phyloP scores from a whole-genome alignment of 2,113 vertebrate species.

The Pluvialis apricaria region DNA sequence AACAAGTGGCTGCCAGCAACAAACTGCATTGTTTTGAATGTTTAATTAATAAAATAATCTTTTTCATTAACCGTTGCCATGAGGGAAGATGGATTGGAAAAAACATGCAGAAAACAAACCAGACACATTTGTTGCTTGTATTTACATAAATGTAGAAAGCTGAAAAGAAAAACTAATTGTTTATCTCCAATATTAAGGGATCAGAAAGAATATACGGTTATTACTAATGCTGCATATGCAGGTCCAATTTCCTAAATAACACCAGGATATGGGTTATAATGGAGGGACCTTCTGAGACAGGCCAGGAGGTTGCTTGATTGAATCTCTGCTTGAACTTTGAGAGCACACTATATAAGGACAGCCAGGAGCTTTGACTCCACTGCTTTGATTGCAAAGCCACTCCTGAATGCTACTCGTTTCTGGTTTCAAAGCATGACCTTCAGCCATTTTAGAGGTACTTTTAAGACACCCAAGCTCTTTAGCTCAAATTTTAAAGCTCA shows the following conservation, averaged over 20 bases:
- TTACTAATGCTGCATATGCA: not conserved
- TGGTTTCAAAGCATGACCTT: not conserved
- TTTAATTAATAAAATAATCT: conserved; percentile 37
- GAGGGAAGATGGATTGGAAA: not conserved
- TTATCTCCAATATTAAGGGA: not conserved
- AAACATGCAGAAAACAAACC: not conserved
- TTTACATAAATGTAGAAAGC: not conserved
- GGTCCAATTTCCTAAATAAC: not conserved
- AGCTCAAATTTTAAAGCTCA: not conserved
- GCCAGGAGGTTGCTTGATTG: not conserved
- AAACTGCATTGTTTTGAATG: conserved; percentile 42
- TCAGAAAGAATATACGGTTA: not conserved
- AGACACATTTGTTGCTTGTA: not conserved
- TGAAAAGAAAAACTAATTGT: not conserved
- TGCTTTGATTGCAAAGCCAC: not conserved
- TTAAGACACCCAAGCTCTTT: fast-evolving
- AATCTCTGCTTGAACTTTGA: not conserved
- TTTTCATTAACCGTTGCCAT: not conserved
- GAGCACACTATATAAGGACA: not conserved
- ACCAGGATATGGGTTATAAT: not conserved
- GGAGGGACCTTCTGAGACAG: not conserved
- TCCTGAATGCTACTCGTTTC: not conserved
- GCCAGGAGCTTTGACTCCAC: not conserved
- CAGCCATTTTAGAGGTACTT: not conserved
- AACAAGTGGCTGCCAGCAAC: conserved; percentile 3